These are phyloP conservation scores for Myrmophylax atrothorax DNA, from an alignment of 2,113 vertebrate genomes.

Conservation along the genomic window DNA sequence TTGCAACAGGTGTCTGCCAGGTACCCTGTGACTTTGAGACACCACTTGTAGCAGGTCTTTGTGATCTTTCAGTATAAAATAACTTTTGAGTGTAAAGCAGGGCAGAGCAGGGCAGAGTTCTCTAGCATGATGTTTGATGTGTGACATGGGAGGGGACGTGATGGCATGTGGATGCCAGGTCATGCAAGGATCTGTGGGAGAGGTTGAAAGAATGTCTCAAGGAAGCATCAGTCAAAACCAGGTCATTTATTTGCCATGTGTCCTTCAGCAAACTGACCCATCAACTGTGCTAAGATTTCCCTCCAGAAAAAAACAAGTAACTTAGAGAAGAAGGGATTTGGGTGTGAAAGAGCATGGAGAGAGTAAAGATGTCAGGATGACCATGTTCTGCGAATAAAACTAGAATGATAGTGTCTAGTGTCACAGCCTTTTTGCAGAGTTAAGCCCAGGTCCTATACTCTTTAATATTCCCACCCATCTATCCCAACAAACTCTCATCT, in stretches of 20 bases:
- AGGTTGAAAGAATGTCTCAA: background rate
- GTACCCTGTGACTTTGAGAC: background rate
- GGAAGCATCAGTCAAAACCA: background rate
- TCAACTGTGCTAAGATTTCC: background rate
- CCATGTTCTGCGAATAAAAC: background rate
- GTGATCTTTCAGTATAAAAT: background rate
- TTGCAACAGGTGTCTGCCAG: background rate
- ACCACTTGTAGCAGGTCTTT: background rate
- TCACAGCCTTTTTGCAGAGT: background rate
- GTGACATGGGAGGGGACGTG: background rate
- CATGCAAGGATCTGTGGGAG: background rate
- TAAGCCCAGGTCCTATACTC: background rate
- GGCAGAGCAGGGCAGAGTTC: background rate
- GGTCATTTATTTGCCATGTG: background rate
- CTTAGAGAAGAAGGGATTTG: background rate
- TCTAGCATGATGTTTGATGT: background rate
- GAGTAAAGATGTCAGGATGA: background rate
- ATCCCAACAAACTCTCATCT: background rate
- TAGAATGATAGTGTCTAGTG: background rate
- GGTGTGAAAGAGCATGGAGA: background rate
- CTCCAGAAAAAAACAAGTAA: background rate
- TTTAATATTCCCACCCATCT: background rate
- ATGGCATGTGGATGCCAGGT: background rate
- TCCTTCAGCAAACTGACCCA: background rate
- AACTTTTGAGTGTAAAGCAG: background rate